Evolutionary conservation across 2,797 vertebrate genomes (phyloP), one percentile per base, ranked within the genome.

Genomic region (Tangara arthus): DNA sequence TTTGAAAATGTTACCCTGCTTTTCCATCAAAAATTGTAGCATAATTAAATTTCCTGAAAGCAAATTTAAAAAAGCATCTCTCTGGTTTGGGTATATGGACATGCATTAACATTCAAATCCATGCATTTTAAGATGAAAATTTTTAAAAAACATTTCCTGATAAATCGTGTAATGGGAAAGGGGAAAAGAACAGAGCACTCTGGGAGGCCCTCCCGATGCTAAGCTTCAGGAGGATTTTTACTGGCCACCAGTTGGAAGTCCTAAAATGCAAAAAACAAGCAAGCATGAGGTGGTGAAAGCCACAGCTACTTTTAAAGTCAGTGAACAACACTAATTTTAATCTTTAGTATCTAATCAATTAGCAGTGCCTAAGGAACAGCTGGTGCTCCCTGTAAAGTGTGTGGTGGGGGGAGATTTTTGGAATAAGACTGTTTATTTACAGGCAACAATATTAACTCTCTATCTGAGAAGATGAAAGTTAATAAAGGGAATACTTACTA

Each of bases 331-430:
- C 63, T 82, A 8, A 73, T 94, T 90, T 88, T 73, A 90, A 86
- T 79, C 70, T 87, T 87, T 79, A 61, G 28, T 26, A 68, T 59
- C 47, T 73, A 71, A 82, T 92, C 80, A 92, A 69, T 96, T 82
- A 82, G 65, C 68, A 90, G 53, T 44, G 53, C 60, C 47, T 44
- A 64, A 94, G 65, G 70, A 85, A 44, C 88, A 94, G 81, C 89
- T 89, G 89, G 61, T 88, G 55, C 42, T 82, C 42, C 37, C 42
- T 71, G 57, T 27, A n/a, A 85, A 90, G 46, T 26, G 15, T 9
- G n/a, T 8, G 15, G 21, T 3, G 0, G 9, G 12, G 11, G 11
- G 11, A 55, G 64, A 44, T 82, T 87, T 90, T 85, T 57, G 34
- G 24, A 82, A 61, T 50, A 73, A 87, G 37, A 13, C n/a, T 65